phyloP scores from a whole-genome alignment of 2,797 vertebrate genomes.

The Epinephelus malabaricus region DNA sequence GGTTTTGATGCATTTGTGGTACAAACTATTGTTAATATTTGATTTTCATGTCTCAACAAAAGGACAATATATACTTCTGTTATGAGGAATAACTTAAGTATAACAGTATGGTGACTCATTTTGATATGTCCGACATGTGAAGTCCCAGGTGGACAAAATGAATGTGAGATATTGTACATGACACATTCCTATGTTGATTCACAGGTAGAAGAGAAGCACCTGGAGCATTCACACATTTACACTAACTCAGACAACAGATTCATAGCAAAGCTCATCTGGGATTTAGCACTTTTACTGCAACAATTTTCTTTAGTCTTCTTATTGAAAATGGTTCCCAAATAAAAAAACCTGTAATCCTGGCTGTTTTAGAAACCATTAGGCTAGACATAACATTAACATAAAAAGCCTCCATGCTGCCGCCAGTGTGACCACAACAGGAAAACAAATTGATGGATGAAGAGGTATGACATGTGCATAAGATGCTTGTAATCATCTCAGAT shows the following conservation, averaged over 20 bases:
- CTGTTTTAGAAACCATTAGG: too few relatives aligned
- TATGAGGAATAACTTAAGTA: not conserved
- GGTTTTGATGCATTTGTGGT: not conserved
- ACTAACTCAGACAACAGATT: not conserved
- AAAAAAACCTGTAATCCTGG: too few relatives aligned
- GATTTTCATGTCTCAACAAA: not conserved
- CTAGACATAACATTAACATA: too few relatives aligned
- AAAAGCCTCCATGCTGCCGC: too few relatives aligned
- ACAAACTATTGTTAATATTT: not conserved
- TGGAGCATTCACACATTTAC: not conserved
- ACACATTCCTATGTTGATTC: not conserved
- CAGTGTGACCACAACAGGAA: too few relatives aligned
- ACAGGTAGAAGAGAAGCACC: not conserved
- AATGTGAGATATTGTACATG: not conserved
- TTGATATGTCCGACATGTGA: not conserved
- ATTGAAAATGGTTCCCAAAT: too few relatives aligned
- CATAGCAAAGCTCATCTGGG: too few relatives aligned
- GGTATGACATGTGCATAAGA: not conserved
- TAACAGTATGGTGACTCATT: not conserved
- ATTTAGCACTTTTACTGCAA: too few relatives aligned
- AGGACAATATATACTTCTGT: not conserved
- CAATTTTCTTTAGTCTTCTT: too few relatives aligned
- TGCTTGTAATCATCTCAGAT: not conserved
- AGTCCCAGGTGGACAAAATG: not conserved
- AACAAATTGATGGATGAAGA: not conserved